Base-by-base conservation (phyloP, 2,797 vertebrate genomes). In the Poecile montanus region DNA sequence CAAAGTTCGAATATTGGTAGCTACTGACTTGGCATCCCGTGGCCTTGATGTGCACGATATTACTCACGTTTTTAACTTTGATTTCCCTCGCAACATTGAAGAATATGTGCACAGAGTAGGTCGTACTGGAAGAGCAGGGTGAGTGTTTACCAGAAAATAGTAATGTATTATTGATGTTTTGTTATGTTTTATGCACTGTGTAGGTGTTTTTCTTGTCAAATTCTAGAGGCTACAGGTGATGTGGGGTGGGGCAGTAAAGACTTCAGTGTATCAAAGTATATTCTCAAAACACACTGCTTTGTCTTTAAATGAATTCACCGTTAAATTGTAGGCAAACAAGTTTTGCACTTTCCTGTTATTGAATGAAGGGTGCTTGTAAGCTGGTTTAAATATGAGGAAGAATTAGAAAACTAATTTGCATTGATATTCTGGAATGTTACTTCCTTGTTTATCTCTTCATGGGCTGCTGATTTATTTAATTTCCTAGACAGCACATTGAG, bases 81-180 rank as follows among this genome's bases (percentile, higher is more conserved):
- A 99, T 94, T 99, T 99, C 74, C 99, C 99, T 27, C 98, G 98
- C 27, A 99, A 99, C 94, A 98, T 99, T 63, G 99, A 99, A 91
- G 99, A 99, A 63, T 99, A 99, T 8, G 99, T 99, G 32, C 99
- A 99, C 85, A 98, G 99, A 71, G 97, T 99, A 60, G 99, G 99
- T 10, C 98, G 99, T 44, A 99, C 99, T 3, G 99, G 99, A 44
- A 98, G 99, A 97, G 99, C 99, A 54, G 99, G 99, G 99, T 99
- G 94, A 97, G 98, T 58, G 7, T 29, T 85, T 13, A 11, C 29
- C 47, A 54, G 45, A 73, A 50, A 57, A 42, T 1, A 40, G 32
- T 47, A 25, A 30, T 11, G 9, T 11, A 3, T 50, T 47, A 21
- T 21, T 20, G 76, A 0, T 63, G 11, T 21, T 40, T 76, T 30